These are phyloP conservation scores for Laterallus jamaicensis DNA, from an alignment of 2,113 vertebrate species.

Conservation along the genomic window DNA sequence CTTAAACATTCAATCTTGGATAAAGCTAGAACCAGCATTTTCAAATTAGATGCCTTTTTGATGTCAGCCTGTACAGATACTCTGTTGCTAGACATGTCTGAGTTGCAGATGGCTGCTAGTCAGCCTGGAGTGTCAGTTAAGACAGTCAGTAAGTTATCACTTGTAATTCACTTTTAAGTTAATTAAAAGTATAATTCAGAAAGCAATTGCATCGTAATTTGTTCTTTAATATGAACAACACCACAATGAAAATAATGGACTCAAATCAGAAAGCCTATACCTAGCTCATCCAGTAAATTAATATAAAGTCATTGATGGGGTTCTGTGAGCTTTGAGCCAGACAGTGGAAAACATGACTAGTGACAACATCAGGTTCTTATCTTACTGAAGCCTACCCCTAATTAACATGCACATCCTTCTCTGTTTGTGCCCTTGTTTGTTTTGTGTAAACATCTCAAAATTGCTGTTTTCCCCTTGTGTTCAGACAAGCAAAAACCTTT, in stretches of 20 bases:
- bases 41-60: background rate
- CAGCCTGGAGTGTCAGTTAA: background rate
- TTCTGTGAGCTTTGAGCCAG: background rate
- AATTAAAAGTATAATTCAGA: background rate
- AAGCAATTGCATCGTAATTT: background rate
- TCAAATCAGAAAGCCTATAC: background rate
- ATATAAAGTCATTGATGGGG: background rate
- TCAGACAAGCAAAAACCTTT: slow-evolving; percentile 48
- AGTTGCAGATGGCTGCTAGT: background rate
- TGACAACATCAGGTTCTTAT: background rate
- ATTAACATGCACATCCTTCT: slow-evolving; percentile 27
- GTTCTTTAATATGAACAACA: background rate
- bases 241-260: background rate
- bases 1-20: background rate
- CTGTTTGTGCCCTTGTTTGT: slow-evolving; percentile 16
- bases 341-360: background rate
- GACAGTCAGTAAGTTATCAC: background rate
- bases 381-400: background rate
- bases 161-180: background rate
- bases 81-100: background rate
- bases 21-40: background rate
- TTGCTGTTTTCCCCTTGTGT: slow-evolving; percentile 9
- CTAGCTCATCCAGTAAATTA: background rate
- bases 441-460: slow-evolving; percentile 46
- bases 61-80: background rate